Evolutionary conservation across 2,797 vertebrate species (phyloP).

Genomic region (Trematomus bernacchii): DNA sequence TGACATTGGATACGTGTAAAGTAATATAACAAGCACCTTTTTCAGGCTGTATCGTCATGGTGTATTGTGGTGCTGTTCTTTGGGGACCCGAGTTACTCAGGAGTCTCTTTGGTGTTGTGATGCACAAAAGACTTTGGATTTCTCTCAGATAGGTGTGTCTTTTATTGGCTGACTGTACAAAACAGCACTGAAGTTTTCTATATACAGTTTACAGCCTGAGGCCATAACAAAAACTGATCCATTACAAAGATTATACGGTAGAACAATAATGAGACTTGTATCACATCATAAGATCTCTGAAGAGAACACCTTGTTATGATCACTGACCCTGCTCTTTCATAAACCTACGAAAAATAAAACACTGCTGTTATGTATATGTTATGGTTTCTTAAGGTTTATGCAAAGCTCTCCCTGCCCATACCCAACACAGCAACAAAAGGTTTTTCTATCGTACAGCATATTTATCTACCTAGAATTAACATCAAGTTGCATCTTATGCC

Average conservation of each 20-base stretch:
- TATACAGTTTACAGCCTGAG: constrained; percentile 61
- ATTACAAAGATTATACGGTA: constrained; percentile 45
- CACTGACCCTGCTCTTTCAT: constrained; percentile 39
- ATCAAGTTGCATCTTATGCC: neutral
- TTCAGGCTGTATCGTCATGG: constrained; percentile 53
- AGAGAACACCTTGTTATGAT: constrained; percentile 45
- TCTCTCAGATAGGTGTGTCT: constrained; percentile 76
- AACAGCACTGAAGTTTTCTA: constrained; percentile 54
- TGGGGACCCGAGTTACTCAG: constrained; percentile 45
- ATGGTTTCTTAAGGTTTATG: constrained; percentile 14
- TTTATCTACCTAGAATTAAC: neutral
- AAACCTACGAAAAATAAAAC: constrained; percentile 23
- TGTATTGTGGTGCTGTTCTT: constrained; percentile 64
- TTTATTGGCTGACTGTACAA: constrained; percentile 62
- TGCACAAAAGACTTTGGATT: constrained; percentile 68
- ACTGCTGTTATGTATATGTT: constrained; percentile 23
- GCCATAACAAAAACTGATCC: constrained; percentile 67
- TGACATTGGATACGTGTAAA: constrained; percentile 70
- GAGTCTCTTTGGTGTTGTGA: constrained; percentile 59
- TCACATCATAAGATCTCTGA: constrained; percentile 50
- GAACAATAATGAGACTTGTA: constrained; percentile 54
- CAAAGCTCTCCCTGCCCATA: neutral
- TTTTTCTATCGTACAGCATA: constrained; percentile 35
- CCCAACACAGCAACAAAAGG: constrained; percentile 15
- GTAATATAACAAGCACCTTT: constrained; percentile 67